A percentile compares a stretch with the other conserved stretches of the same genome.
Evolutionary conservation across 2,888 invertebrate genomes (phyloP).

Genomic region (Stenolophus ochropezus): DNA sequence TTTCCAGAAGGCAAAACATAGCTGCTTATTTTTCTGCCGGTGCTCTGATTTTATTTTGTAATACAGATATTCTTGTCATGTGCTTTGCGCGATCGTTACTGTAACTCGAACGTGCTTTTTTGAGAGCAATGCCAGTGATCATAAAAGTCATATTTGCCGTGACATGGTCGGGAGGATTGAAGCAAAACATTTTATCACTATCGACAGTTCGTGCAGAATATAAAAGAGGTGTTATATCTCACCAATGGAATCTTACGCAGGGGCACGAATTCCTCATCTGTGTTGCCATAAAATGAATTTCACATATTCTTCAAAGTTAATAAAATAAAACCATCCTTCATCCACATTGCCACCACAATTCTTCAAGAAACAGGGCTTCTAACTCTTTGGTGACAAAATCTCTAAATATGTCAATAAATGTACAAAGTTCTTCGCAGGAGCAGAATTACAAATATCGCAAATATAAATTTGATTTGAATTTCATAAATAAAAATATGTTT

Average conservation of each 20-base stretch:
- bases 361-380: no score
- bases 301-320: no score
- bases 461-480: no score
- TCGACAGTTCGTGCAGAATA: constrained; percentile 22
- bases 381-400: no score
- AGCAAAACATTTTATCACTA: constrained; percentile 26
- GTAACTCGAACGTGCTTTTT: background rate
- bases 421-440: no score
- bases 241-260: constrained; percentile 24
- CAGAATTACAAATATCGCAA: no score
- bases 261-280: constrained; percentile 23
- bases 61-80: background rate
- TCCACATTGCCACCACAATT: no score
- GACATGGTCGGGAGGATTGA: background rate
- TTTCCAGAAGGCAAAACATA: background rate
- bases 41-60: background rate
- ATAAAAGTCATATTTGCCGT: constrained; percentile 27
- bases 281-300: background rate
- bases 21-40: no score
- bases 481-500: no score
- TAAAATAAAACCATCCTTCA: no score
- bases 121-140: background rate
- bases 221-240: constrained; percentile 23
- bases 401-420: no score
- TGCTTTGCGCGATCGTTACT: background rate